Percentiles rank a stretch among this genome's conserved stretches.
phyloP scores from a whole-genome alignment of 92 coral and sea anemone genomes.

The Umimayanthus kanabou region DNA sequence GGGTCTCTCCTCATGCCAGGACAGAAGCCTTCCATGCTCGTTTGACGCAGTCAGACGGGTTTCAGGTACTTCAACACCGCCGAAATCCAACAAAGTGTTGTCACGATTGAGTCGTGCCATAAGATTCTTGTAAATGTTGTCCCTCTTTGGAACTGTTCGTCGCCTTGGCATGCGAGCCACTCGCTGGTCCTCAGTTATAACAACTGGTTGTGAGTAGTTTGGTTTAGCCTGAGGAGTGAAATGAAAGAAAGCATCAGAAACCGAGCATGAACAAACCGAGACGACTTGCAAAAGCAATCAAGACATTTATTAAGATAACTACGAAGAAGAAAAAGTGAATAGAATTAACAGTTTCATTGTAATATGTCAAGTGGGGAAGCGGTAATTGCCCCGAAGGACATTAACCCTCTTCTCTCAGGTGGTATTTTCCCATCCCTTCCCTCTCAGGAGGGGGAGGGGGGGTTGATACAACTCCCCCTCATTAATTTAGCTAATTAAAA shows the following conservation, averaged over 20 bases:
- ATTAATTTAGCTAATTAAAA: too few relatives aligned
- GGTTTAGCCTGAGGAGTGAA: constrained; percentile 10
- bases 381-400: too few relatives aligned
- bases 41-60: constrained; percentile 20
- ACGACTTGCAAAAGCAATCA: background rate
- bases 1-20: constrained; percentile 25
- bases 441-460: too few relatives aligned
- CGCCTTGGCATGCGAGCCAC: constrained; percentile 2
- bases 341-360: too few relatives aligned
- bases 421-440: too few relatives aligned
- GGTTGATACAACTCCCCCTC: too few relatives aligned
- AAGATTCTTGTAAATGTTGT: constrained; percentile 63
- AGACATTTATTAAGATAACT: too few relatives aligned
- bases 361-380: too few relatives aligned
- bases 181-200: background rate
- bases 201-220: background rate
- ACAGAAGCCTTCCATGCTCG: constrained; percentile 18
- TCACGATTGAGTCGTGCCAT: constrained; percentile 73
- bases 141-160: constrained; percentile 52
- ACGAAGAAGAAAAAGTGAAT: too few relatives aligned
- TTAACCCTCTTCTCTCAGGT: too few relatives aligned
- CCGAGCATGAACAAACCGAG: background rate
- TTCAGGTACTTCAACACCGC: constrained; percentile 65
- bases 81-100: constrained; percentile 70
- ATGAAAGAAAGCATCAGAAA: background rate